Evolutionary conservation across 2,888 invertebrate genomes (phyloP).

Genomic region (Elysia crispata): DNA sequence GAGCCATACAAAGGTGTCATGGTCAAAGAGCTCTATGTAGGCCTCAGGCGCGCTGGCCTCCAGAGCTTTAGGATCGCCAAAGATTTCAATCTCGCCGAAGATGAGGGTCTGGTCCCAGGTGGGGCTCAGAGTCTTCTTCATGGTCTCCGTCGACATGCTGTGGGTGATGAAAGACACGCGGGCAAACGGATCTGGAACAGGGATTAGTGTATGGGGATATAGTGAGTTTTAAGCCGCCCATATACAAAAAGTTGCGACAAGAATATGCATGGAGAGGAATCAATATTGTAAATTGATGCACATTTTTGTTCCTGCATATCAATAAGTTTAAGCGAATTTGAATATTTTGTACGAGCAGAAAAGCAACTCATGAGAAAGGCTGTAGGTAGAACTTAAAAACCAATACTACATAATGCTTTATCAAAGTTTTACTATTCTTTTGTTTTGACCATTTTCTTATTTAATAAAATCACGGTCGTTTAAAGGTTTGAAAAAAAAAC

Average conservation of each 20-base stretch:
- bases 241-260: too few species aligned
- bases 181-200: constrained; percentile 77
- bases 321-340: neutral
- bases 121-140: constrained; percentile 77
- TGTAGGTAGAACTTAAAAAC: too few species aligned
- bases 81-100: constrained; percentile 77
- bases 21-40: constrained; percentile 78
- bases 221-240: too few species aligned
- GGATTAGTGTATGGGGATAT: neutral
- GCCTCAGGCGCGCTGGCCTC: constrained; percentile 76
- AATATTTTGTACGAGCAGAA: too few species aligned
- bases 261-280: neutral
- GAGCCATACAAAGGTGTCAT: constrained; percentile 77
- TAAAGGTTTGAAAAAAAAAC: too few species aligned
- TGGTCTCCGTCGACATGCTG: constrained; percentile 76
- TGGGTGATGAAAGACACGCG: constrained; percentile 77
- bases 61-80: constrained; percentile 73
- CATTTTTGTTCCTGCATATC: neutral
- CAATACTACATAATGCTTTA: too few species aligned
- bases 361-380: too few species aligned
- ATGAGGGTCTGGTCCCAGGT: constrained; percentile 80
- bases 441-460: too few species aligned
- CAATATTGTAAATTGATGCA: neutral
- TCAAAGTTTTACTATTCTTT: too few species aligned
- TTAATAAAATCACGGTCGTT: too few species aligned